Evolutionary conservation across 2,113 vertebrate species (phyloP).

Genomic region (Balaeniceps rex): DNA sequence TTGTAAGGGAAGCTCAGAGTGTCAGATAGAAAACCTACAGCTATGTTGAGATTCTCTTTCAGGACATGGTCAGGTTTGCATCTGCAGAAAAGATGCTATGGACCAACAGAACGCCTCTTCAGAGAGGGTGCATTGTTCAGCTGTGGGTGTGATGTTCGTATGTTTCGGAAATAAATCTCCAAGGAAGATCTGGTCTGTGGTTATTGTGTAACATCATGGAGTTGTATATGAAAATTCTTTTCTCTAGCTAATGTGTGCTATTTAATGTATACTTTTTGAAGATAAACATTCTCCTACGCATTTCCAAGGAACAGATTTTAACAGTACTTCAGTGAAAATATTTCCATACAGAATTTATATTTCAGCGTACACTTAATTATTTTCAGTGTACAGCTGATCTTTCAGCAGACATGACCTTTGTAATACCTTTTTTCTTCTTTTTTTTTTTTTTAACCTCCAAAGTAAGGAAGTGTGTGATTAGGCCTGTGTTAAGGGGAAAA

Average conservation of each 20-base stretch:
- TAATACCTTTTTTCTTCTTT: too few species aligned
- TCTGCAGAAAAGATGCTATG: not conserved
- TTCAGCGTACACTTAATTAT: not conserved
- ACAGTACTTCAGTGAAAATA: not conserved
- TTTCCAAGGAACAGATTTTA: not conserved
- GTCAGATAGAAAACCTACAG: not conserved
- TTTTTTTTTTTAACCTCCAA: not conserved
- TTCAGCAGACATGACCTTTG: not conserved
- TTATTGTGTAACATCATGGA: not conserved
- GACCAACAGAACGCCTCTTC: not conserved
- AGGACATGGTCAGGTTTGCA: not conserved
- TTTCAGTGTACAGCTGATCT: not conserved
- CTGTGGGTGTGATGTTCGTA: not conserved
- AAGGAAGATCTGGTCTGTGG: not conserved
- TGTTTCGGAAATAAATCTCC: not conserved
- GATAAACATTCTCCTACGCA: rapidly evolving
- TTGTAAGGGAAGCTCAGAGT: not conserved
- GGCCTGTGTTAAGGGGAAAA: not conserved
- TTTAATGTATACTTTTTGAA: not conserved
- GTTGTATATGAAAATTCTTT: not conserved
- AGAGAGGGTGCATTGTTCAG: not conserved
- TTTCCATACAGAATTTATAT: not conserved
- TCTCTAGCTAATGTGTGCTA: not conserved
- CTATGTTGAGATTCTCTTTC: not conserved
- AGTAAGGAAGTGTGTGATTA: not conserved